Evolutionary conservation across 1,140 invertebrate species (phyloP).

Genomic region (Streblospio benedicti): DNA sequence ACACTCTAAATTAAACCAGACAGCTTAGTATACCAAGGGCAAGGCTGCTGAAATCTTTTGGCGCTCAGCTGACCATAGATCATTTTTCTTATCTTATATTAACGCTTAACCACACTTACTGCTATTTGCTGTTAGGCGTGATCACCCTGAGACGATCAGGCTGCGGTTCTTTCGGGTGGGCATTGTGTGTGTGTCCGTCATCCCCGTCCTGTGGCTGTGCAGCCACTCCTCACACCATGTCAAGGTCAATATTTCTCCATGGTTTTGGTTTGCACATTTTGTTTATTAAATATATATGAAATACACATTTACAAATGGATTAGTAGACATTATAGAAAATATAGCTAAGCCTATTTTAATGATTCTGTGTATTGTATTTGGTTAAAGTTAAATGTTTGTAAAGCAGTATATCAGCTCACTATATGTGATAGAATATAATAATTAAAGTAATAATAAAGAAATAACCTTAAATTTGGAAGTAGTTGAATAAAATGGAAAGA

Average conservation of each 20-base stretch:
- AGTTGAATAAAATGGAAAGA: no score
- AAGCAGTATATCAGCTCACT: no score
- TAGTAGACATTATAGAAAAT: not conserved
- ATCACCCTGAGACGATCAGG: conserved; percentile 81
- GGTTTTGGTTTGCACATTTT: not conserved
- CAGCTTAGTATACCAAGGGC: not conserved
- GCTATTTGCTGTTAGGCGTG: conserved; percentile 56
- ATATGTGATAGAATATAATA: no score
- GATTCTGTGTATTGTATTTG: no score
- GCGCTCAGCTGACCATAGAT: not conserved
- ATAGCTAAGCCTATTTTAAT: not conserved
- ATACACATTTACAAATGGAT: not conserved
- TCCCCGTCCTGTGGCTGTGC: conserved; percentile 60
- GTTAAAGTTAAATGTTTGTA: no score
- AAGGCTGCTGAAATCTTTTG: not conserved
- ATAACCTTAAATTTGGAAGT: no score
- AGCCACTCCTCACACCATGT: conserved; percentile 23
- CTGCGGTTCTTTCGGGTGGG: conserved; percentile 76
- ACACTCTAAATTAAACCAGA: not conserved
- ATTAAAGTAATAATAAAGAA: no score
- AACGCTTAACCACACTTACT: no score
- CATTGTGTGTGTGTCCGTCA: conserved; percentile 68
- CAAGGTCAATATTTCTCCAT: conserved; percentile 21
- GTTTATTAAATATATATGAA: not conserved
- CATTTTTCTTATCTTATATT: no score